These are phyloP conservation scores for Patella pellucida DNA, from an alignment of 2,888 invertebrate species.

Conservation along the genomic window DNA sequence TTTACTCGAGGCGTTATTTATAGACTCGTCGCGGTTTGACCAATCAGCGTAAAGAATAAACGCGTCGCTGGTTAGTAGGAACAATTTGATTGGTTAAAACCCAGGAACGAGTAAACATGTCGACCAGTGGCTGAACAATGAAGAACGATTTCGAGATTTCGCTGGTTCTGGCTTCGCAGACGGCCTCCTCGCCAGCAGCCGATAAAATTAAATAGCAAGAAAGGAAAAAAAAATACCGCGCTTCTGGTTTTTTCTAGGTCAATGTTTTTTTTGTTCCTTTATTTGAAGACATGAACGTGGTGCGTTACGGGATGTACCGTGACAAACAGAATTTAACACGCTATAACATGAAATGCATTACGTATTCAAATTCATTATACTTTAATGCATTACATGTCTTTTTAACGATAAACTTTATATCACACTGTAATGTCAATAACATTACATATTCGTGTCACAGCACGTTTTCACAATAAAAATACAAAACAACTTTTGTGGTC, in stretches of 20 bases:
- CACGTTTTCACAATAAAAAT: too few species aligned
- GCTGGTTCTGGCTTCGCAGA: neutral
- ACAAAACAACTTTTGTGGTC: too few species aligned
- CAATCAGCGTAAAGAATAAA: slow-evolving; percentile 23
- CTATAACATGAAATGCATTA: too few species aligned
- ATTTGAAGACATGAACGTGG: neutral
- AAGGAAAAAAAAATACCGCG: slow-evolving; percentile 3
- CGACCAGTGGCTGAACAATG: slow-evolving; percentile 14
- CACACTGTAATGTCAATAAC: too few species aligned
- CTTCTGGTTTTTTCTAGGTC: slow-evolving; percentile 4
- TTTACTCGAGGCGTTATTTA: slow-evolving; percentile 44
- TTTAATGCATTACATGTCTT: too few species aligned
- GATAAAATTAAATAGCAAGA: slow-evolving; percentile 10
- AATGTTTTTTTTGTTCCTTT: slow-evolving; percentile 4
- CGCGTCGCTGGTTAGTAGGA: neutral
- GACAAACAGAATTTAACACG: too few species aligned
- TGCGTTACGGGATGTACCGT: too few species aligned
- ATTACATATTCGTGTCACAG: too few species aligned
- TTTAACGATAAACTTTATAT: too few species aligned
- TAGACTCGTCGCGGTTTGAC: slow-evolving; percentile 23
- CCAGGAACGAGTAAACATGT: slow-evolving; percentile 15
- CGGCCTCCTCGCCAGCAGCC: slow-evolving; percentile 2
- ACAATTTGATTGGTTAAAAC: slow-evolving; percentile 16
- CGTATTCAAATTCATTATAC: too few species aligned
- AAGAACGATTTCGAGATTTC: slow-evolving; percentile 13